phyloP scores from a whole-genome alignment of 64 coral and sea anemone species.

The Porites australiensis region DNA sequence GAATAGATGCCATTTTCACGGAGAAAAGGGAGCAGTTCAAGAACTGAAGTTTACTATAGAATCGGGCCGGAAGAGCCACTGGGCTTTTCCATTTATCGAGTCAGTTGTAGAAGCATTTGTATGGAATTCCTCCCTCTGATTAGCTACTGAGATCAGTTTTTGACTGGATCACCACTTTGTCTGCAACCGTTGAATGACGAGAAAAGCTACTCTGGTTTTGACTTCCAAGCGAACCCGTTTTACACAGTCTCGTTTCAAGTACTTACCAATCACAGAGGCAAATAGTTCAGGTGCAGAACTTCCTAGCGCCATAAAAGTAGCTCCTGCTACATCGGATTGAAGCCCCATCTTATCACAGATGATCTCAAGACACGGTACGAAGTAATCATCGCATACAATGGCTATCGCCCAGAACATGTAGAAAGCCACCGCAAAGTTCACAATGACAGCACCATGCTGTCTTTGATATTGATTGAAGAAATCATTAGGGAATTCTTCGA shows the following conservation, averaged over 20 bases:
- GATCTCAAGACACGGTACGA: constrained; percentile 93
- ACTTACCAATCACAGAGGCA: constrained; percentile 96
- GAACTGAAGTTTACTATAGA: no score
- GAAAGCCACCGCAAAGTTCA: constrained; percentile 84
- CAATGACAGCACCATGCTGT: constrained; percentile 79
- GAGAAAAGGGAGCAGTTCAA: no score
- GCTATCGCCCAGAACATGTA: constrained; percentile 99
- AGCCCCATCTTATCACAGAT: constrained; percentile 89
- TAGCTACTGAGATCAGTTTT: no score
- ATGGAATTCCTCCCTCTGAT: no score
- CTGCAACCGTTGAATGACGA: no score
- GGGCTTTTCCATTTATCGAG: no score
- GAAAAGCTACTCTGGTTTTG: no score
- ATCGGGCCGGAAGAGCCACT: no score
- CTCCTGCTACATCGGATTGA: constrained; percentile 96
- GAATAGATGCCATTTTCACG: no score
- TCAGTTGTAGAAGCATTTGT: no score
- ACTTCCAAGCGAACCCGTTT: no score
- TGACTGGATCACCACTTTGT: no score
- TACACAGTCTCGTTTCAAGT: not conserved
- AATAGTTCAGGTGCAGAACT: constrained; percentile 96
- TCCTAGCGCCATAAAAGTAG: constrained; percentile 98
- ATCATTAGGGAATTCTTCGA: constrained; percentile 96
- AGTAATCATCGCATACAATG: constrained; percentile 98
- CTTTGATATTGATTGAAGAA: constrained; percentile 81